These are phyloP conservation scores for Homarus gammarus DNA, from an alignment of 2,888 invertebrate species.

Conservation along the genomic window DNA sequence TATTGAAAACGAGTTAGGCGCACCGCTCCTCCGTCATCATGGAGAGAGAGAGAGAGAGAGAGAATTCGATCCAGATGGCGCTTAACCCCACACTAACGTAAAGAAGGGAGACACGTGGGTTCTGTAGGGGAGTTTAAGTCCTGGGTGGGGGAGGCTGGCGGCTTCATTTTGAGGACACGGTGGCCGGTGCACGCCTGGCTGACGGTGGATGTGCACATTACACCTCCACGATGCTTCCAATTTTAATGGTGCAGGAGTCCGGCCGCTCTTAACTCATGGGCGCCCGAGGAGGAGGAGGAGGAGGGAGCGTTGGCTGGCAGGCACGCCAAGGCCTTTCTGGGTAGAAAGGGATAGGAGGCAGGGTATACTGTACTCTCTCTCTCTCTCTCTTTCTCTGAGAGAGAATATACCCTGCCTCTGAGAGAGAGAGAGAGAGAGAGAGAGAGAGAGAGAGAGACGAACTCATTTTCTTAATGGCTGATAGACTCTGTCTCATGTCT, in stretches of 20 bases:
- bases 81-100: background rate
- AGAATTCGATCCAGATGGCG: conserved; percentile 11
- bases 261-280: background rate
- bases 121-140: background rate
- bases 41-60: background rate
- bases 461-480: no score
- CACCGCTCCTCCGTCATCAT: conserved; percentile 19
- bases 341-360: no score
- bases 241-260: background rate
- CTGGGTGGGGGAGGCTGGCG: background rate
- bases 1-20: conserved; percentile 52
- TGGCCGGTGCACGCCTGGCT: background rate
- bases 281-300: no score
- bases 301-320: no score
- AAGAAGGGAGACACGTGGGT: background rate
- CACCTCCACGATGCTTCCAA: background rate
- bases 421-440: conserved; percentile 38
- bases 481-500: no score
- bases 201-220: background rate
- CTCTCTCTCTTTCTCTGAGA: background rate
- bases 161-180: background rate
- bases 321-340: no score
- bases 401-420: background rate
- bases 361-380: background rate
- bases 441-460: conserved; percentile 29